Evolutionary conservation across 2,113 vertebrate species (phyloP).

Genomic region (Chiloscyllium plagiosum): DNA sequence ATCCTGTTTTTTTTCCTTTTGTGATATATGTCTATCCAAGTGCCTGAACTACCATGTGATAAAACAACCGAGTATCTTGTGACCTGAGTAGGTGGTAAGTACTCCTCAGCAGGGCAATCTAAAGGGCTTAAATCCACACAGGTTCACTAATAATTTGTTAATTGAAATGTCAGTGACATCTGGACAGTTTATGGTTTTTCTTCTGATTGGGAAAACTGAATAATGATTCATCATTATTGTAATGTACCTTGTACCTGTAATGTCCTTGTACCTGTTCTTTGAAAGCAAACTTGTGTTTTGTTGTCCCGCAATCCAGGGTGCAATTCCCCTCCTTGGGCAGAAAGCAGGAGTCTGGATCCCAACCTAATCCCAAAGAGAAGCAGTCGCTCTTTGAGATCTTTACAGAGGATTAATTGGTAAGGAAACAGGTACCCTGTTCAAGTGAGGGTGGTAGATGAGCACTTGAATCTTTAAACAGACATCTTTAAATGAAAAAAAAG

Average conservation of each 20-base stretch:
- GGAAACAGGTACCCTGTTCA: neutral
- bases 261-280: neutral
- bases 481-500: neutral
- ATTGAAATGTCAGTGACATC: neutral
- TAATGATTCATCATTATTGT: neutral
- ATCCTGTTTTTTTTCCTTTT: neutral
- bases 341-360: neutral
- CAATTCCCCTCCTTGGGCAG: neutral
- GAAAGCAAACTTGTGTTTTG: neutral
- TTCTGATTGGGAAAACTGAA: neutral
- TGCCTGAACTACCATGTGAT: neutral
- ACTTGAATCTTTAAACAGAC: neutral
- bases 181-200: neutral
- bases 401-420: neutral
- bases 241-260: too few species aligned
- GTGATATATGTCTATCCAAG: neutral
- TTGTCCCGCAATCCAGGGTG: neutral
- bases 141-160: neutral
- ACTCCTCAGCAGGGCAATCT: neutral
- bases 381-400: neutral
- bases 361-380: neutral
- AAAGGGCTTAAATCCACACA: neutral
- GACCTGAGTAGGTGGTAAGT: neutral
- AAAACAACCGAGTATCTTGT: neutral
- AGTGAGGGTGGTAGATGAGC: neutral